Evolutionary conservation across 35 echinoderm and acorn worm species (phyloP).

Genomic region (Strongylocentrotus purpuratus): DNA sequence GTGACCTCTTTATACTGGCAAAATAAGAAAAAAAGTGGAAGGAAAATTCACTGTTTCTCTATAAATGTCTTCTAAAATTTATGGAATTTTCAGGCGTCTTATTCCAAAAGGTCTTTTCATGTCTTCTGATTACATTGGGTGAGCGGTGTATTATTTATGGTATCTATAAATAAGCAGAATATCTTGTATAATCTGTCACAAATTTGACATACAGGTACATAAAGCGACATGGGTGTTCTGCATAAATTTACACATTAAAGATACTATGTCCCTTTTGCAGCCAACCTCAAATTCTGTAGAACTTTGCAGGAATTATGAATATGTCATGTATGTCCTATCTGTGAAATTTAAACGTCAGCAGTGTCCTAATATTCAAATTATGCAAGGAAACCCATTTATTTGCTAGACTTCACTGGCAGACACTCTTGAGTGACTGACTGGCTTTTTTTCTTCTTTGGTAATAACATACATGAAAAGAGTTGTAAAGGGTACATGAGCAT

Average conservation of each 20-base stretch:
- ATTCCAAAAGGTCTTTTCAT: neutral
- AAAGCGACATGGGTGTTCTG: neutral
- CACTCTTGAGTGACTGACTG: too few relatives aligned
- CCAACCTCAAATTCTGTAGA: too few relatives aligned
- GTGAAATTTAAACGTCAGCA: too few relatives aligned
- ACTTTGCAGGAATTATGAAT: too few relatives aligned
- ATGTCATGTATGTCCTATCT: too few relatives aligned
- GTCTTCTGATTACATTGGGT: neutral
- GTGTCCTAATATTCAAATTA: too few relatives aligned
- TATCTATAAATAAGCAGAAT: neutral
- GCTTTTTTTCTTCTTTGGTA: too few relatives aligned
- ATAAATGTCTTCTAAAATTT: neutral
- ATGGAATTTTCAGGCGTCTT: neutral
- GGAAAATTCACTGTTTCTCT: neutral
- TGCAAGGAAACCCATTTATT: too few relatives aligned
- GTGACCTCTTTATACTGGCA: neutral
- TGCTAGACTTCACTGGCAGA: too few relatives aligned
- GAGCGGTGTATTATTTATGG: neutral
- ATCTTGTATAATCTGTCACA: neutral
- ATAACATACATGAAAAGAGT: too few relatives aligned
- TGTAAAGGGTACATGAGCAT: too few relatives aligned
- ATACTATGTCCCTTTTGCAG: too few relatives aligned
- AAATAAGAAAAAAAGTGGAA: neutral
- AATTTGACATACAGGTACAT: neutral
- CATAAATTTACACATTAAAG: neutral